Conservation (phyloP, 2,797 vertebrate species). For the Lithobates sylvaticus region DNA sequence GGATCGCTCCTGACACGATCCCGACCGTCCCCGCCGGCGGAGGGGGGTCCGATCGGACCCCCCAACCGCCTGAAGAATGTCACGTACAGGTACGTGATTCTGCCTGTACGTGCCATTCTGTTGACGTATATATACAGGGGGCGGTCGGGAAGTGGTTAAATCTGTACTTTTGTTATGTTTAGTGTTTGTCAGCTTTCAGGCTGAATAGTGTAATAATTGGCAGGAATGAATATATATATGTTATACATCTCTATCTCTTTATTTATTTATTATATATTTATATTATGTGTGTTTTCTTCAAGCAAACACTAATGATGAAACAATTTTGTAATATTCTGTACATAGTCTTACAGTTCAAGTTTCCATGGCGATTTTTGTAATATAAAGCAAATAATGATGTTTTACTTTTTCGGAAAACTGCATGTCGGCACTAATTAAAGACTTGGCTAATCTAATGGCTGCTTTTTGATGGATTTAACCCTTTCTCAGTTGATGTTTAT, state of each 20-base stretch:
- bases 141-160: too few relatives aligned
- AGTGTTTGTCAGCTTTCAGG: not conserved
- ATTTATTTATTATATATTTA: too few relatives aligned
- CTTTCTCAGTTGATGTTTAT: slow-evolving; percentile 2
- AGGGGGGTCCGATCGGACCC: too few relatives aligned
- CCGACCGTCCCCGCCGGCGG: too few relatives aligned
- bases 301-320: slow-evolving; percentile 8
- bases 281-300: not conserved
- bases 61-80: too few relatives aligned
- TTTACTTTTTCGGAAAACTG: slow-evolving; percentile 26
- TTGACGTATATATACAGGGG: too few relatives aligned
- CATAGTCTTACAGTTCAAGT: slow-evolving; percentile 2
- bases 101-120: too few relatives aligned
- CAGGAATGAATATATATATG: not conserved
- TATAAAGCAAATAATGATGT: slow-evolving; percentile 32
- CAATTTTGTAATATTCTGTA: not conserved
- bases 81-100: too few relatives aligned
- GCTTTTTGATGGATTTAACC: slow-evolving; percentile 53
- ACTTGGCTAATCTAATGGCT: not conserved
- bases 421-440: slow-evolving; percentile 4
- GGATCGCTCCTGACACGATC: too few relatives aligned
- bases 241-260: too few relatives aligned
- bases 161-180: not conserved
- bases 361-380: slow-evolving; percentile 54
- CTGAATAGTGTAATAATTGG: slow-evolving; percentile 4